phyloP scores from a whole-genome alignment of 2,113 vertebrate genomes.

The Dromiciops gliroides region DNA sequence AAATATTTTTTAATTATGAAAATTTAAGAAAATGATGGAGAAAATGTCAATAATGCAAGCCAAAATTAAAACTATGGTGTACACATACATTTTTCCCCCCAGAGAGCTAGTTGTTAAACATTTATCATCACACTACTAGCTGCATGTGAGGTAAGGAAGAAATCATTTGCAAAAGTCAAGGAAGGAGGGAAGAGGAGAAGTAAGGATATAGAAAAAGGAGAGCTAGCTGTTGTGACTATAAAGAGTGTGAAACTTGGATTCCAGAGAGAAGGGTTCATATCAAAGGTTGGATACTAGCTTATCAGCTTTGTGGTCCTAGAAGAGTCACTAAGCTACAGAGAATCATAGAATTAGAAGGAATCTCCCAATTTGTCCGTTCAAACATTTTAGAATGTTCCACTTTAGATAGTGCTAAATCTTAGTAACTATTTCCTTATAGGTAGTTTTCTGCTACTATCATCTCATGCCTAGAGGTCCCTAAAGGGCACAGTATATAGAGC shows the following conservation, averaged over 20 bases:
- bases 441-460: background rate
- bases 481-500: background rate
- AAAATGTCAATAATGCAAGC: background rate
- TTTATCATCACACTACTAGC: background rate
- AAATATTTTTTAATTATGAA: background rate
- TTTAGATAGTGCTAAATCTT: background rate
- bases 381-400: background rate
- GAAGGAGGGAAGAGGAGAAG: background rate
- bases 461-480: background rate
- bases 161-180: background rate
- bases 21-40: background rate
- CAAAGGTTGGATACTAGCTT: background rate
- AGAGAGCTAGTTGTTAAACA: background rate
- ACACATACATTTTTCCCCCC: background rate
- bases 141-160: background rate
- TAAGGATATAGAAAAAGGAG: background rate
- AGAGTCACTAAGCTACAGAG: background rate
- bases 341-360: background rate
- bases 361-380: background rate
- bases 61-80: background rate
- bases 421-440: background rate
- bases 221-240: background rate
- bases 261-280: too few species aligned
- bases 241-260: too few species aligned
- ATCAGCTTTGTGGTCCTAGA: background rate